These are phyloP conservation scores for Pristionchus arcanus DNA, from an alignment of 2,888 invertebrate species.

Conservation along the genomic window DNA sequence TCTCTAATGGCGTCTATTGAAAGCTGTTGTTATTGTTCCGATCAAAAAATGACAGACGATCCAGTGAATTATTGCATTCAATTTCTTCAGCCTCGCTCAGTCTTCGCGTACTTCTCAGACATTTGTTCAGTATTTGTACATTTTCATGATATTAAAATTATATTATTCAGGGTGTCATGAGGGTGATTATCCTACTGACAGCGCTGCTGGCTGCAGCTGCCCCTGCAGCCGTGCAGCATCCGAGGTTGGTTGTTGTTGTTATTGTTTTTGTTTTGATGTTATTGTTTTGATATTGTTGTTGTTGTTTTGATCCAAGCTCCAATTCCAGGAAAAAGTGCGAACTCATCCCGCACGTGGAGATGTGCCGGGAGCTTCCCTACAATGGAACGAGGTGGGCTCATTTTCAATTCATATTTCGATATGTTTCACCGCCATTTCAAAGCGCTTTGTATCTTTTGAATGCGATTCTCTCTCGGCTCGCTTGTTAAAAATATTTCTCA, in stretches of 20 bases:
- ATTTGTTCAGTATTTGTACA: not conserved
- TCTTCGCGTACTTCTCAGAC: not conserved
- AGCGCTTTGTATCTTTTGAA: not conserved
- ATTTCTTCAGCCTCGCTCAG: no score
- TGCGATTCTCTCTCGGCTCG: no score
- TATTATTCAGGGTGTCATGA: not conserved
- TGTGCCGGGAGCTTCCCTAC: slow-evolving; percentile 92
- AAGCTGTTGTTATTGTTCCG: no score
- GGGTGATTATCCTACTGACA: slow-evolving; percentile 15
- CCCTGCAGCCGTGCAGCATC: not conserved
- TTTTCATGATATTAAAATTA: not conserved
- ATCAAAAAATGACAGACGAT: no score
- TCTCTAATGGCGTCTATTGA: no score
- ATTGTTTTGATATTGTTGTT: not conserved
- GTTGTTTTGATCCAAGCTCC: not conserved
- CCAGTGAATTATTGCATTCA: no score
- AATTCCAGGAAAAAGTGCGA: slow-evolving; percentile 84
- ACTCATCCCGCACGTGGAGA: slow-evolving; percentile 88
- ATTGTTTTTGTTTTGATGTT: not conserved
- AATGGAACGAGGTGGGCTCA: slow-evolving; percentile 86
- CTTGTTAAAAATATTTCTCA: no score
- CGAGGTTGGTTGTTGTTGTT: not conserved
- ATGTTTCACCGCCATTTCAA: not conserved
- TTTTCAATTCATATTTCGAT: slow-evolving; percentile 2
- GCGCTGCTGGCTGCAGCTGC: slow-evolving; percentile 1